Base-by-base conservation (phyloP, 1,140 invertebrate genomes). In the Rhopalosiphum padi region DNA sequence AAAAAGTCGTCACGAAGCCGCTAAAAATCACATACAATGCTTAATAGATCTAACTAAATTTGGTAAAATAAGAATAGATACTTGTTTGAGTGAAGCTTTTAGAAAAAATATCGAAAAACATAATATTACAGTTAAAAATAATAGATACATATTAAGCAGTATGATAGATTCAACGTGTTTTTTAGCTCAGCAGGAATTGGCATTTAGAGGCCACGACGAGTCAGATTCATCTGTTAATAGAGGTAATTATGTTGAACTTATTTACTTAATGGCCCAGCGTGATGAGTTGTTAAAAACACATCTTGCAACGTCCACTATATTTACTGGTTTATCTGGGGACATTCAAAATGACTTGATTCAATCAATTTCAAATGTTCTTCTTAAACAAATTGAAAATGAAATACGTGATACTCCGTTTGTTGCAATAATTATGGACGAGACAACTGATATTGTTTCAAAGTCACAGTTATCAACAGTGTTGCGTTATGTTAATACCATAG, bases 401-500 rank as follows among this genome's bases (percentile, higher is more conserved):
- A 89, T 89, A 87, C 82, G 82, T 30, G 25, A 90, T 68, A 43
- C 55, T 90, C 35, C 51, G 7, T 90, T 90, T 90, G 55, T 90
- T 37, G n/a, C 55, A 11, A 68, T 90, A 68, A 60, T 68, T 68
- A 68, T 68, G 30, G 89, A 90, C 46, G 55, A 90, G 55, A 90
- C 89, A 37, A 90, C 89, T 2, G 37, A 90, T 90, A 6, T 90
- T 90, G 53, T 68, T 37, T 90, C 35, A 21, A 60, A 68, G 25
- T 90, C 89, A 60, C 55, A 90, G 53, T 60, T 90, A 43, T 60
- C 53, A 25, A 60, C 9, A 90, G 37, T 90, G 3, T 60, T 90
- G 51, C 89, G 89, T 41, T 90, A 60, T 90, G 30, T 82, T 90
- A 86, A 86, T 86, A 86, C 85, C 23, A 91, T 96, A 95, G 7